A percentile compares a stretch with the other conserved stretches of the same genome.
Evolutionary conservation across 2,888 invertebrate genomes (phyloP).

Genomic region (Podotricha telesiphe): DNA sequence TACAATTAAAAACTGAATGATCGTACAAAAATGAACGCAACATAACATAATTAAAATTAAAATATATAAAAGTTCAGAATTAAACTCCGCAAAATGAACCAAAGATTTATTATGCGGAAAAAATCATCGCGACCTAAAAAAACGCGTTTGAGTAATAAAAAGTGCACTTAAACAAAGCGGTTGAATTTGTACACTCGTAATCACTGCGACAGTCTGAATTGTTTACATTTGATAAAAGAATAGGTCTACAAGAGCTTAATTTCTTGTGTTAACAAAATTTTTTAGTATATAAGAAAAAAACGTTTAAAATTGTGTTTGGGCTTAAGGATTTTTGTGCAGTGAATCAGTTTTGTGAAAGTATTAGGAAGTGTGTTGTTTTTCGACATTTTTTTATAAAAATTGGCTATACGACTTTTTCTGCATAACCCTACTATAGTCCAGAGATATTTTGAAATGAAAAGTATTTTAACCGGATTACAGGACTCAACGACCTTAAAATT

Average conservation of each 20-base stretch:
- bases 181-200: constrained; percentile 26
- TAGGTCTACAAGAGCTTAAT: constrained; percentile 10
- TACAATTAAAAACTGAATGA: background rate
- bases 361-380: too few relatives aligned
- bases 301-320: too few relatives aligned
- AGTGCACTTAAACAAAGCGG: constrained; percentile 30
- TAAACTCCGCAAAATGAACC: constrained; percentile 22
- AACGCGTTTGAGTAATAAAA: constrained; percentile 26
- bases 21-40: background rate
- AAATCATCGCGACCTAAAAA: constrained; percentile 26
- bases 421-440: too few relatives aligned
- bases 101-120: constrained; percentile 25
- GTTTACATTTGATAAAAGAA: constrained; percentile 24
- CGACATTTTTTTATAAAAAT: too few relatives aligned
- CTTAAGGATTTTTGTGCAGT: too few relatives aligned
- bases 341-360: too few relatives aligned
- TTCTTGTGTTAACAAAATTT: background rate
- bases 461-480: too few relatives aligned
- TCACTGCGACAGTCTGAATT: constrained; percentile 18
- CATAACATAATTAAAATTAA: background rate
- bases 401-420: too few relatives aligned
- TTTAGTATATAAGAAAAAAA: background rate
- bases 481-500: too few relatives aligned
- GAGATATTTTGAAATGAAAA: too few relatives aligned
- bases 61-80: background rate